Base-by-base conservation (phyloP, 2,113 vertebrate species). In the Albula glossodonta region DNA sequence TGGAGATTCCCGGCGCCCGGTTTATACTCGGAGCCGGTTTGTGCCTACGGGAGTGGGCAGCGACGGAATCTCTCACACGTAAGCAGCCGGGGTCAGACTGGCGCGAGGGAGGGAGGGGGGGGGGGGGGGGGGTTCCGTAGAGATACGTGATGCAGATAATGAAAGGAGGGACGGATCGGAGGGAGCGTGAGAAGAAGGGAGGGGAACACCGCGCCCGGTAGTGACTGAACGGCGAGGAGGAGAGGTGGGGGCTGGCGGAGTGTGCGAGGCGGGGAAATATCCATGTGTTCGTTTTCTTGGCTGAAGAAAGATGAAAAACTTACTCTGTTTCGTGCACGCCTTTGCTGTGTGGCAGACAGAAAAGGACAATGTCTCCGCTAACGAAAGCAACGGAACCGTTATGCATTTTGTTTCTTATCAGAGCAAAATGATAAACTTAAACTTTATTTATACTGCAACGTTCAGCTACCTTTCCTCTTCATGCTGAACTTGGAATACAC, bases 11-110 rank as follows among this genome's bases (percentile, higher is more conserved):
- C 77, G 78, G 53, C 83, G 87, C 51, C 87, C 88, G 80, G 84
- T 96, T 89, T 95, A 95, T 96, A 96, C 93, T 87, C 78, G 86
- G 51, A 92, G 87, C 90, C 85, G 49, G 90, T 86, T 80, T 80
- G 89, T 91, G 94, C 95, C 95, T 94, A 95, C 95, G 94, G 93
- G 90, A 92, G 94, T 94, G 93, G 94, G 93, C 93, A 91, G 90
- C 88, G 89, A 48, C 91, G 95, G 95, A 96, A 91, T 96, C 93
- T 89, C 90, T 96, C 94, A 93, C 92, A 95, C 95, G 95, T 96
- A 94, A 96, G 89, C 52, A 83, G 83, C 86, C 84, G 88, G 60
- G 94, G 94, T 94, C 94, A 95, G 90, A 92, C 92, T 89, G 89
- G 90, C 91, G 87, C 92, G 95, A 92, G 93, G 95, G 95, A 90